Evolutionary conservation across 1,140 invertebrate genomes (phyloP), one percentile per base, ranked within the genome.

Genomic region (Leptestheria dahalacensis): DNA sequence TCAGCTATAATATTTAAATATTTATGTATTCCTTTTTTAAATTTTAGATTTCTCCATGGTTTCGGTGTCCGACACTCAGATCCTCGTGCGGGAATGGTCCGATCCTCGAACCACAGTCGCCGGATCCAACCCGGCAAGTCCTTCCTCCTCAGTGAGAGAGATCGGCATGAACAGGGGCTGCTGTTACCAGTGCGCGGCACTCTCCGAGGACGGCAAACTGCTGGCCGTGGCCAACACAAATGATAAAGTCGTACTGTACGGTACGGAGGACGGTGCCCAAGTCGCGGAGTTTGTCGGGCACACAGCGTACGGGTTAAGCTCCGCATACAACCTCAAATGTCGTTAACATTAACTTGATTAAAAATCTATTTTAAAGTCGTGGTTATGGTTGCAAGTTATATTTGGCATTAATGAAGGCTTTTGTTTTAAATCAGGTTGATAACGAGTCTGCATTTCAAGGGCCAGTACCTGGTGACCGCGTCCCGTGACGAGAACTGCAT

Each of bases 171-270:
- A 33, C 33, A 55, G 11, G 25, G 33, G n/a, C 11, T 55, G 53
- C 9, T 51, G 49, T 50, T 52, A 52, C 23, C 15, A 60, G 4
- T 60, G 58, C 49, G 58, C 48, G 6, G 18, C 58, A 9, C 28
- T 60, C 1, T 50, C 24, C 29, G 48, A 33, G n/a, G 28, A 50
- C 15, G 23, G 48, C 12, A 24, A 60, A 21, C 58, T 52, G 2
- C 25, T 60, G 25, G 58, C 58, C 6, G 49, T 60, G 2, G 24
- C 58, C 3, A 60, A 48, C 4, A 51, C 58, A 3, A 51, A 50
- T 6, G 58, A 60, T 20, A 60, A 60, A 25, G 48, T 60, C 21
- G 21, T 60, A 10, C 21, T 60, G 18, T 60, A 60, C 58, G 46
- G 51, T 49, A 24, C 51, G 25, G 48, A 60, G 15, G 12, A 24